These are phyloP conservation scores for Microctonus brassicae DNA, from an alignment of 2,888 invertebrate genomes.

Conservation along the genomic window DNA sequence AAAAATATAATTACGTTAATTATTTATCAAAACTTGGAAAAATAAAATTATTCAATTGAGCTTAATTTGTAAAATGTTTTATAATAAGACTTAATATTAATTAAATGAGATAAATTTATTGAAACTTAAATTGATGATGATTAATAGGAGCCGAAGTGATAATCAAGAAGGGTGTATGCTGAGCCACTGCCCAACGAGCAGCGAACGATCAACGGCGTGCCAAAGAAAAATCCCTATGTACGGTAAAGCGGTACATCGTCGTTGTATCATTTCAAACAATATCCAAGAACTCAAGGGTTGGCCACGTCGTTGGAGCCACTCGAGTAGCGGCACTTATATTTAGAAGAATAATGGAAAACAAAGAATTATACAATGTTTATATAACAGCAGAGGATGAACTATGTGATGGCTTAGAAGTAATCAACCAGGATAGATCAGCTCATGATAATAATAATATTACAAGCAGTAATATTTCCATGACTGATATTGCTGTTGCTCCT, in stretches of 20 bases:
- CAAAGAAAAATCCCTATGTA: constrained; percentile 63
- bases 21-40: too few relatives aligned
- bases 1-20: too few relatives aligned
- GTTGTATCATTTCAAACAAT: constrained; percentile 55
- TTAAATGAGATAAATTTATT: too few relatives aligned
- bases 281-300: constrained; percentile 65
- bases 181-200: constrained; percentile 49
- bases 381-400: constrained; percentile 1
- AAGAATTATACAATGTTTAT: constrained; percentile 27
- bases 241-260: constrained; percentile 53
- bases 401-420: constrained; percentile 18
- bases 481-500: background rate
- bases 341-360: constrained; percentile 50
- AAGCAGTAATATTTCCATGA: background rate
- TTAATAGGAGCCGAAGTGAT: constrained; percentile 50
- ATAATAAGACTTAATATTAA: too few relatives aligned
- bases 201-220: constrained; percentile 49
- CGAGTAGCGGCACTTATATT: constrained; percentile 59
- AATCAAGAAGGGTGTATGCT: constrained; percentile 61
- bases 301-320: constrained; percentile 66
- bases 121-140: background rate
- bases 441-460: constrained; percentile 40
- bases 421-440: constrained; percentile 22
- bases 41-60: too few relatives aligned
- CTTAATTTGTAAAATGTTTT: too few relatives aligned